phyloP scores from a whole-genome alignment of 2,797 vertebrate genomes.

The Clarias laeviceps region DNA sequence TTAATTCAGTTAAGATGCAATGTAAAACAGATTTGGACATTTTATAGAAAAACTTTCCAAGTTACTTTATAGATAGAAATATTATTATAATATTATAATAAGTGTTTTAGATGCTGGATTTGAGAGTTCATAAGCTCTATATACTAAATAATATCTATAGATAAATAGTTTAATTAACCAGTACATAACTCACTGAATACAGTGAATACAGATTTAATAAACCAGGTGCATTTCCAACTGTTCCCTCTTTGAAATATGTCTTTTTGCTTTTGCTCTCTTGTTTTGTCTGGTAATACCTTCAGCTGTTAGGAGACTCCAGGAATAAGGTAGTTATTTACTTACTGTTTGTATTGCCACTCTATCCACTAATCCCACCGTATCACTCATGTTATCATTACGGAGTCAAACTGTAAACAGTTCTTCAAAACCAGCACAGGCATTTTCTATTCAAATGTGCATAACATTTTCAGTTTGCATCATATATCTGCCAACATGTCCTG shows the following conservation, averaged over 20 bases:
- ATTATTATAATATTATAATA: no score
- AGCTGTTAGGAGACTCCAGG: conserved; percentile 99
- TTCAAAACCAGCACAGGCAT: neutral
- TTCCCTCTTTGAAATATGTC: conserved; percentile 75
- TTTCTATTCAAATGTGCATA: neutral
- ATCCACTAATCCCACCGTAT: conserved; percentile 61
- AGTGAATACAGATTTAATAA: neutral
- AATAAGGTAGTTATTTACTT: conserved; percentile 92
- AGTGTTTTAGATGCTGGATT: neutral
- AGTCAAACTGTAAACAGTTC: neutral
- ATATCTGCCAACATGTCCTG: neutral
- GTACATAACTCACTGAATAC: neutral
- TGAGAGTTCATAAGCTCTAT: neutral
- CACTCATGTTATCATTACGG: conserved; percentile 44
- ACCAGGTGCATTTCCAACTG: conserved; percentile 1
- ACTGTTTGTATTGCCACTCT: conserved; percentile 69
- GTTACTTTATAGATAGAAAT: neutral
- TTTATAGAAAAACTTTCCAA: neutral
- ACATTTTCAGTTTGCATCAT: neutral
- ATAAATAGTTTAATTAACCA: neutral
- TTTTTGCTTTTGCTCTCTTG: conserved; percentile 86
- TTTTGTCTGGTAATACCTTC: conserved; percentile 82
- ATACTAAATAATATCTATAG: no score
- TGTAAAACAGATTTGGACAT: neutral
- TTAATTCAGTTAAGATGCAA: neutral